Percentiles rank a stretch among this genome's conserved stretches.
phyloP scores from a whole-genome alignment of 1,140 invertebrate species.

The Agrypnia vestita region DNA sequence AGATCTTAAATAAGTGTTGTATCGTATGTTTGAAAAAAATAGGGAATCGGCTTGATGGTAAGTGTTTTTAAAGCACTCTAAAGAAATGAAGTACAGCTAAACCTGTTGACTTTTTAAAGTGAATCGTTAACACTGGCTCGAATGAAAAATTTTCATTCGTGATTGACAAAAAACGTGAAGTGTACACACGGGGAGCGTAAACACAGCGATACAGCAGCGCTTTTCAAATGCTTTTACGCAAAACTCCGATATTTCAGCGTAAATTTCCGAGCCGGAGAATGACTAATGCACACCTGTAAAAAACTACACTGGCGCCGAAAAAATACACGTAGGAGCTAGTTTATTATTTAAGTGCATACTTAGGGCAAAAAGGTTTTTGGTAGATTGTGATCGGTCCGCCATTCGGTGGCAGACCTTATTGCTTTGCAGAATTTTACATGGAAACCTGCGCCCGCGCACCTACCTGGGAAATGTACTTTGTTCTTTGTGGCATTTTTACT shows the following conservation, averaged over 20 bases:
- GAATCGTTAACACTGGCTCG: neutral
- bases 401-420: conserved; percentile 15
- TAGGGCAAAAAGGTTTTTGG: conserved; percentile 19
- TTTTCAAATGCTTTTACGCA: conserved; percentile 22
- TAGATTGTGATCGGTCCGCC: conserved; percentile 18
- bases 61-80: too few species aligned
- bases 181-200: neutral
- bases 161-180: too few species aligned
- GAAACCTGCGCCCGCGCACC: neutral
- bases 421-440: conserved; percentile 8
- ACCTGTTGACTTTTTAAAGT: neutral
- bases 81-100: neutral
- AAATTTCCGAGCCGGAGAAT: conserved; percentile 21
- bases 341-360: conserved; percentile 32
- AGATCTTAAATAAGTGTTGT: too few species aligned
- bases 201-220: neutral
- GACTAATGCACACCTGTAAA: conserved; percentile 27
- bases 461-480: neutral
- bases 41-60: too few species aligned
- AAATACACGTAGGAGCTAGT: conserved; percentile 13
- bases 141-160: neutral
- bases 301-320: conserved; percentile 34
- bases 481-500: neutral
- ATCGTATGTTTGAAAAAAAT: too few species aligned
- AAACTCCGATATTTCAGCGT: conserved; percentile 13